These are phyloP conservation scores for Astyanax mexicanus DNA, from an alignment of 2,797 vertebrate species.

Conservation along the genomic window DNA sequence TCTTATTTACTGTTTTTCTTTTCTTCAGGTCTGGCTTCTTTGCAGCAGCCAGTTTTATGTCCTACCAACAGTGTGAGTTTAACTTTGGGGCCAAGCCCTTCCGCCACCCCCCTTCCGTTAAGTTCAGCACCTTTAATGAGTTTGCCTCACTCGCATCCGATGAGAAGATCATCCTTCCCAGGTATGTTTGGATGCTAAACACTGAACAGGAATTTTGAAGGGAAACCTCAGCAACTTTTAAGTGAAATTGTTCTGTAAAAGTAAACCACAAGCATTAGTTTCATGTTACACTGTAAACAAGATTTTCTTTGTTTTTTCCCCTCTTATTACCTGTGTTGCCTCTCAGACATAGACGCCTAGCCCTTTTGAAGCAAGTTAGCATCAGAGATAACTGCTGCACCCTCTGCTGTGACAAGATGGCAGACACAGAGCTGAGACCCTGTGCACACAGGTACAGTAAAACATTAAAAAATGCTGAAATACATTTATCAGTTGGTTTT, in stretches of 20 bases:
- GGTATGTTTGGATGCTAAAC: slow-evolving; percentile 76
- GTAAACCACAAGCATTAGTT: neutral
- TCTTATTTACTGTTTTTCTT: neutral
- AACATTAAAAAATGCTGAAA: neutral
- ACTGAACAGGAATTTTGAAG: neutral
- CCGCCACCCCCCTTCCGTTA: slow-evolving; percentile 90
- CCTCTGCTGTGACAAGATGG: slow-evolving; percentile 95
- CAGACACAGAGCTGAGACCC: slow-evolving; percentile 95
- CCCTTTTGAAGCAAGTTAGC: slow-evolving; percentile 96
- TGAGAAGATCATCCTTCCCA: slow-evolving; percentile 97
- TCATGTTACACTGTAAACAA: neutral
- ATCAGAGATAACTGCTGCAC: slow-evolving; percentile 99
- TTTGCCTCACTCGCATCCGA: slow-evolving; percentile 92
- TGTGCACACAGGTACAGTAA: slow-evolving; percentile 96
- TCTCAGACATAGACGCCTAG: slow-evolving; percentile 81
- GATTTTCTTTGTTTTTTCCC: neutral
- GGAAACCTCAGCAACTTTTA: neutral
- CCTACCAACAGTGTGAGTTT: slow-evolving; percentile 99
- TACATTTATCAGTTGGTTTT: neutral
- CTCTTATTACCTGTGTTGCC: neutral
- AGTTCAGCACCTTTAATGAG: slow-evolving; percentile 98
- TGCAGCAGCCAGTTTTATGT: slow-evolving; percentile 99
- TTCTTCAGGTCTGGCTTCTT: slow-evolving; percentile 94
- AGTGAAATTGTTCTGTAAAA: slow-evolving; percentile 4
- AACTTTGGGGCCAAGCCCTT: slow-evolving; percentile 99